Conservation (phyloP, 1,140 invertebrate species). For the Apis florea region DNA sequence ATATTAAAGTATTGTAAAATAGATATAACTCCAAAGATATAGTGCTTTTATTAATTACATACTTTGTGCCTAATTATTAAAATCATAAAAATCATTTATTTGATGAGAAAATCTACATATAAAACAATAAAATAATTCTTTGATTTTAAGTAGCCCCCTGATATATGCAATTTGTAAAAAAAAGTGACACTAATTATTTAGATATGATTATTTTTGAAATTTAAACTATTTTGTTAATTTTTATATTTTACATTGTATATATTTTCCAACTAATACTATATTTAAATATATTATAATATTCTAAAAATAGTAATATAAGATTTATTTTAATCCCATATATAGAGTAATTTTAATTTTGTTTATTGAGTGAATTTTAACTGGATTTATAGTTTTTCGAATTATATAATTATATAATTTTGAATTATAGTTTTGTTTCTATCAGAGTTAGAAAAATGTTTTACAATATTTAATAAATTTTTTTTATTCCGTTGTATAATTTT, state of each 20-base stretch:
- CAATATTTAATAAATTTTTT: too few relatives aligned
- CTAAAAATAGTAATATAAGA: slow-evolving; percentile 5
- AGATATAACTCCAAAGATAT: slow-evolving; percentile 45
- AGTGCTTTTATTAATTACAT: slow-evolving; percentile 33
- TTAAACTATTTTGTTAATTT: slow-evolving; percentile 32
- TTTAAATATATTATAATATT: slow-evolving; percentile 50
- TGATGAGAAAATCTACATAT: slow-evolving; percentile 1
- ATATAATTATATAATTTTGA: too few relatives aligned
- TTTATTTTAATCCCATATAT: neutral
- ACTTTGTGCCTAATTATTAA: slow-evolving; percentile 38
- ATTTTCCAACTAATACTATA: slow-evolving; percentile 45
- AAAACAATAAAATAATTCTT: neutral
- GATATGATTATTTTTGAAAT: slow-evolving; percentile 32
- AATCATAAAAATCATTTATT: slow-evolving; percentile 12
- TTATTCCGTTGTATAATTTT: too few relatives aligned
- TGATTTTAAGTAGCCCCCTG: slow-evolving; percentile 36
- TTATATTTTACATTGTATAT: slow-evolving; percentile 41
- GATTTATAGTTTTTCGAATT: too few relatives aligned
- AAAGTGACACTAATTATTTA: slow-evolving; percentile 19
- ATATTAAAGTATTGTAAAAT: slow-evolving; percentile 36
- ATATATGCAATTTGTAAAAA: slow-evolving; percentile 20
- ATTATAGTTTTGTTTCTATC: too few relatives aligned
- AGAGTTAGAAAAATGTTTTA: too few relatives aligned
- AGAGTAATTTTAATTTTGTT: neutral
- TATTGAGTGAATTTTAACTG: neutral